A percentile compares a stretch with the other conserved stretches of the same genome.
Conservation (phyloP, 2,888 invertebrate genomes). For the Kryphioiulus occultus region DNA sequence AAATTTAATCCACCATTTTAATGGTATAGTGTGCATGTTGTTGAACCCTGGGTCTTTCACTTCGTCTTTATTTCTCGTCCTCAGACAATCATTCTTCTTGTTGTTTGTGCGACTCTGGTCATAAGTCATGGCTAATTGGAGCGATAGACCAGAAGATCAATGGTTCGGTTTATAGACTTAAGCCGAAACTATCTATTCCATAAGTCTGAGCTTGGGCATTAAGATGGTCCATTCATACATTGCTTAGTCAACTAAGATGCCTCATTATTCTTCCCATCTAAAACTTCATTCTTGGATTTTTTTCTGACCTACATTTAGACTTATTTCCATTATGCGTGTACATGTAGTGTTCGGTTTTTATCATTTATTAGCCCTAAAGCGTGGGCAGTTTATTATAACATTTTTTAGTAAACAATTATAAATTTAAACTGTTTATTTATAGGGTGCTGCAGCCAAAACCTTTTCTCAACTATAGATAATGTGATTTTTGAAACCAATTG, state of each 20-base stretch:
- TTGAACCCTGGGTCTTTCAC: neutral
- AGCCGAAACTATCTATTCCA: neutral
- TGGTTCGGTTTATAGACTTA: neutral
- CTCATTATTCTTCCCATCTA: neutral
- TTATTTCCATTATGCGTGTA: neutral
- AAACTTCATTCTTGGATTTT: neutral
- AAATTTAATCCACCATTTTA: neutral
- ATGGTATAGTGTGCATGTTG: neutral
- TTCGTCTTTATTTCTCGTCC: neutral
- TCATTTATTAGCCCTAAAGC: too few species aligned
- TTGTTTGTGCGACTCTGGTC: constrained; percentile 7
- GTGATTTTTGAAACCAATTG: too few species aligned
- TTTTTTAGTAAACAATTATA: too few species aligned
- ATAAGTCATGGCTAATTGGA: constrained; percentile 23
- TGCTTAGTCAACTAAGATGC: neutral
- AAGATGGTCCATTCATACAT: neutral
- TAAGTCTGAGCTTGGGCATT: neutral
- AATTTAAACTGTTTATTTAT: too few species aligned
- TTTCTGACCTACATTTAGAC: neutral
- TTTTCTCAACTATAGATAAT: too few species aligned
- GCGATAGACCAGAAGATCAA: neutral
- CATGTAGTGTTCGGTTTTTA: too few species aligned
- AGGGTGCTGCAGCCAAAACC: too few species aligned
- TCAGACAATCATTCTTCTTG: constrained; percentile 15
- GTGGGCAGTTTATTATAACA: too few species aligned